Base-by-base conservation (phyloP, 2,113 vertebrate genomes). In the Larimichthys crocea region DNA sequence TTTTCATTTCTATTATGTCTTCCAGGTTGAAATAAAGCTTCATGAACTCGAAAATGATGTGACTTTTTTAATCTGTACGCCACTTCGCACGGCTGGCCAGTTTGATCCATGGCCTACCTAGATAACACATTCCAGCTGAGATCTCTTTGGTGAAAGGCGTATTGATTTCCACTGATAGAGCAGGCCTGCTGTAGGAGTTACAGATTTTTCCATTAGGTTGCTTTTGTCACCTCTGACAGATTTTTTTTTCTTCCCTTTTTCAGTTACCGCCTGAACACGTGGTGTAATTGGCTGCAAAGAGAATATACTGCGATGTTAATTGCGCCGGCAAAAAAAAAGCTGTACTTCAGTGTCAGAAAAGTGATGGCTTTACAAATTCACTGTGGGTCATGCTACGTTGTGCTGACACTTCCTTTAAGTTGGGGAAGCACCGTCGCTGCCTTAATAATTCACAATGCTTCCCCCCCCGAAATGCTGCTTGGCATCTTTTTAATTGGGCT, bases 121-220 rank as follows among this genome's bases (percentile, higher is more conserved):
- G 57, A 74, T 48, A 83, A 76, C 79, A 72, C 40, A 56, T 79
- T 29, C 59, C 76, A 12, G 72, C 83, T 79, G 57, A 42, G 72
- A 84, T 79, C 68, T 85, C 82, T 74, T 63, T 40, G 64, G 77
- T 22, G 26, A 84, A 65, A 86, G 52, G 44, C 20, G 0, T 85
- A 92, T 93, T 85, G 89, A 92, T 92, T 92, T 87, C 44, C 79
- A 70, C 82, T 88, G 87, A 89, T 87, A 9, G 63, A 88, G 79
- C 72, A 86, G 80, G 74, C 63, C 76, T 55, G 65, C 65, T 87
- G 82, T 64, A 86, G 71, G 53, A 82, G 57, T 74, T 81, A 87
- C 79, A 86, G 77, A 86, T 88, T 90, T 90, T 89, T 70, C 76
- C 70, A 92, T 92, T 89, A 76, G 49, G 66, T 69, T 17, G 31